phyloP scores from a whole-genome alignment of 53 echinoderm and acorn worm species.

The Paelopatides confundens region DNA sequence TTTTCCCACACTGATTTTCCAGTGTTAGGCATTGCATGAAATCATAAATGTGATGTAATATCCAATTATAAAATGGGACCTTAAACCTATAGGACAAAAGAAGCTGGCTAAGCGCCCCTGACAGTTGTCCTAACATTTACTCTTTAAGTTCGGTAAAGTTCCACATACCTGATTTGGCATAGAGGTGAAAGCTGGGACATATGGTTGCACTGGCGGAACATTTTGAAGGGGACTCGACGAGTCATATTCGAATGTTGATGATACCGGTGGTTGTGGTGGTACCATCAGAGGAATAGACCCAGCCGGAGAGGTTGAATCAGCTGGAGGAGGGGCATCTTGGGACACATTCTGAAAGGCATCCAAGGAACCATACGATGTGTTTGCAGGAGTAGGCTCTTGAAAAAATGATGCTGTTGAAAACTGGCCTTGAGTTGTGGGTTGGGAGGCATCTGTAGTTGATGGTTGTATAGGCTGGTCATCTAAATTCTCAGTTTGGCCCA shows the following conservation, averaged over 20 bases:
- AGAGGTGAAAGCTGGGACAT: background rate
- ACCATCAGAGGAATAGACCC: conserved; percentile 15
- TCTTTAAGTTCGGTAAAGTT: no score
- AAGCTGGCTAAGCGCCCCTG: no score
- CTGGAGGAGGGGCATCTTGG: conserved; percentile 49
- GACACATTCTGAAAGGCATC: conserved; percentile 85
- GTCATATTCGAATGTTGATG: background rate
- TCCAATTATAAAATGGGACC: no score
- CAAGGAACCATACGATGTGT: conserved; percentile 47
- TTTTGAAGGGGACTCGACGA: conserved; percentile 57
- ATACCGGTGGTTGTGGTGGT: conserved; percentile 10
- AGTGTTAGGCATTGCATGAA: no score
- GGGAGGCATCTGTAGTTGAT: conserved; percentile 33
- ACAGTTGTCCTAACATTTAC: no score
- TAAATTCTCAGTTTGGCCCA: conserved; percentile 79
- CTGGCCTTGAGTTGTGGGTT: conserved; percentile 33
- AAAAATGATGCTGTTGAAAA: conserved; percentile 76
- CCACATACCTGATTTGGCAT: background rate
- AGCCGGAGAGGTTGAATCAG: conserved; percentile 11
- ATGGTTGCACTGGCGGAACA: conserved; percentile 48
- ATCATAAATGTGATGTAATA: no score
- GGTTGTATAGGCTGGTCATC: conserved; percentile 21
- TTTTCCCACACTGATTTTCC: no score
- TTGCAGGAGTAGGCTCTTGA: conserved; percentile 40
- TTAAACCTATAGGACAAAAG: no score